phyloP scores from a whole-genome alignment of 2,113 vertebrate genomes.

The Herpailurus yagouaroundi region DNA sequence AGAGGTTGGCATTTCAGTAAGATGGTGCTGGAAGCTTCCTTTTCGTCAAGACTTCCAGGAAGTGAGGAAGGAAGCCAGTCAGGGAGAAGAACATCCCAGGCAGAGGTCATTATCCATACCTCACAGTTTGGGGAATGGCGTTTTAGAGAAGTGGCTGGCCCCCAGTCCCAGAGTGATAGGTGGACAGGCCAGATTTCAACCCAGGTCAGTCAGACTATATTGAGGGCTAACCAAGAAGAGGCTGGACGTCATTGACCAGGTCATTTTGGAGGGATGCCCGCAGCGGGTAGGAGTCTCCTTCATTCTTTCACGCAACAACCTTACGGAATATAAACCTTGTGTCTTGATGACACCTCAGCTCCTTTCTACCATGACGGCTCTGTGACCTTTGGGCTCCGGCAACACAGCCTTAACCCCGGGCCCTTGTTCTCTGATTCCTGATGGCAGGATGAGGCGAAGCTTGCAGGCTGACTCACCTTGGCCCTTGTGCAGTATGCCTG shows the following conservation, averaged over 20 bases:
- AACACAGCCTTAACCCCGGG: background rate
- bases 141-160: background rate
- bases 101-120: background rate
- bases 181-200: background rate
- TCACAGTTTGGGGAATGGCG: background rate
- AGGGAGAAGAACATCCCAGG: background rate
- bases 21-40: background rate
- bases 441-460: background rate
- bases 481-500: constrained; percentile 89
- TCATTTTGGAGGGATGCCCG: background rate
- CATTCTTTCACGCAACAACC: background rate
- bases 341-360: background rate
- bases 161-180: background rate
- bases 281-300: background rate
- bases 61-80: background rate
- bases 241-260: background rate
- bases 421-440: background rate
- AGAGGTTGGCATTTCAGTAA: background rate
- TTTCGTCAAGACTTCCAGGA: background rate
- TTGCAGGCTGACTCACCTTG: constrained; percentile 82
- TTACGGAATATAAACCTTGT: background rate
- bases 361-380: background rate
- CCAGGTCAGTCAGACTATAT: background rate
- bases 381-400: background rate
- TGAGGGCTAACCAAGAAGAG: background rate